Conservation (phyloP, 2,113 vertebrate species). For the Trogon surrucura region DNA sequence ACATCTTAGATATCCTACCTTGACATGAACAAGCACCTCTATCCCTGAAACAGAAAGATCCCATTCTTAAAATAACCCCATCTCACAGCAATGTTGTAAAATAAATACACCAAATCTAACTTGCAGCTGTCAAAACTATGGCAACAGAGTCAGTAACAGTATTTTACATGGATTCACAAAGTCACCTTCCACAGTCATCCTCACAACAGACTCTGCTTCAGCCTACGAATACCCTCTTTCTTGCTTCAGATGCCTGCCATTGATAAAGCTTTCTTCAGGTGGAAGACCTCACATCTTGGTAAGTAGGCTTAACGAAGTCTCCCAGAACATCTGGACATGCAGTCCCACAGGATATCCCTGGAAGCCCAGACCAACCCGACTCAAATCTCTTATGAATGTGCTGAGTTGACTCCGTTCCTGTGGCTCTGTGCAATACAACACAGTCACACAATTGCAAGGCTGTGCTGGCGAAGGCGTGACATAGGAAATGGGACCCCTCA, state of each 20-base stretch:
- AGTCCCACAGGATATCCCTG: not conserved
- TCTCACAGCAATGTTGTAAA: not conserved
- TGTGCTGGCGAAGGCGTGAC: not conserved
- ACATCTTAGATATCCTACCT: not conserved
- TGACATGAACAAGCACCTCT: not conserved
- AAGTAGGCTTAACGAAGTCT: not conserved
- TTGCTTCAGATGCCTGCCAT: not conserved
- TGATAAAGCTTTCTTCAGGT: not conserved
- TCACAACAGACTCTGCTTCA: not conserved
- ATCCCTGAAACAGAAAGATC: not conserved
- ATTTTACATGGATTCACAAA: not conserved
- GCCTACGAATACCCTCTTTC: not conserved
- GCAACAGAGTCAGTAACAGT: not conserved
- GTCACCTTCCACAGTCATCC: not conserved
- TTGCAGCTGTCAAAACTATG: not conserved
- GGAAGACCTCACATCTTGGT: not conserved
- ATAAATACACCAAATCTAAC: not conserved
- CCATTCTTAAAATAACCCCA: not conserved
- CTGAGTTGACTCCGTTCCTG: not conserved
- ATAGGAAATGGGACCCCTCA: not conserved
- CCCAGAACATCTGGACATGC: not conserved
- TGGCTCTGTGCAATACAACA: not conserved
- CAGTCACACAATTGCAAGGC: not conserved
- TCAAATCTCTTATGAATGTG: accelerated
- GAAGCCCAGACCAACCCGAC: not conserved